Percentiles rank a stretch among this genome's conserved stretches.
phyloP scores from a whole-genome alignment of 2,888 invertebrate species.

The Cremastinae sp. region DNA sequence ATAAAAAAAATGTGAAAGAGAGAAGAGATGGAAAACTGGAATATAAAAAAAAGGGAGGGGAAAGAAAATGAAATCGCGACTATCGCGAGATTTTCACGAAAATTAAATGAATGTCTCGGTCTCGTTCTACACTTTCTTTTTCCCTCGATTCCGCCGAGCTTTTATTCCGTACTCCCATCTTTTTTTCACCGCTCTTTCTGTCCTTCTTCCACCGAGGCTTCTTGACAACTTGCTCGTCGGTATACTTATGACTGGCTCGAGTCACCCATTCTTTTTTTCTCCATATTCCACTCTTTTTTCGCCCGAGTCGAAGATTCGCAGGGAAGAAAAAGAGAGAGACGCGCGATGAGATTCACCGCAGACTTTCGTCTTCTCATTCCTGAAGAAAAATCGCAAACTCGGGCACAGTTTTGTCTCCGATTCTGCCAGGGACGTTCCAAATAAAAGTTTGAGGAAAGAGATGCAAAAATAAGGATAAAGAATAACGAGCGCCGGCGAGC shows the following conservation, averaged over 20 bases:
- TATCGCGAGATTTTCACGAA: slow-evolving; percentile 63
- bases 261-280: slow-evolving; percentile 28
- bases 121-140: slow-evolving; percentile 51
- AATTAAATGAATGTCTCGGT: slow-evolving; percentile 76
- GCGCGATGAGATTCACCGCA: slow-evolving; percentile 9
- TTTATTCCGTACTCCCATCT: slow-evolving; percentile 47
- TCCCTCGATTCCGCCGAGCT: slow-evolving; percentile 41
- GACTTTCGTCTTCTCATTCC: neutral
- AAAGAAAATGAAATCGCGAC: slow-evolving; percentile 72
- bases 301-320: neutral
- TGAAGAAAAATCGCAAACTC: neutral
- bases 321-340: slow-evolving; percentile 29
- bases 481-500: no score
- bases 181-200: slow-evolving; percentile 15
- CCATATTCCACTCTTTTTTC: slow-evolving; percentile 19
- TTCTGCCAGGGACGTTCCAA: no score
- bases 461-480: no score
- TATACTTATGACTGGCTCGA: slow-evolving; percentile 45
- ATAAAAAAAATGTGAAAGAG: slow-evolving; percentile 8
- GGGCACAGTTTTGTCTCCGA: no score
- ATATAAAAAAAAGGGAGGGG: slow-evolving; percentile 70
- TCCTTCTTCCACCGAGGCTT: slow-evolving; percentile 35
- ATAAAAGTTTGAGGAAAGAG: no score
- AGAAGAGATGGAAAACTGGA: slow-evolving; percentile 57
- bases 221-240: slow-evolving; percentile 34